Evolutionary conservation across 2,888 invertebrate species (phyloP).

Genomic region (Dorcus parallelipipedus): DNA sequence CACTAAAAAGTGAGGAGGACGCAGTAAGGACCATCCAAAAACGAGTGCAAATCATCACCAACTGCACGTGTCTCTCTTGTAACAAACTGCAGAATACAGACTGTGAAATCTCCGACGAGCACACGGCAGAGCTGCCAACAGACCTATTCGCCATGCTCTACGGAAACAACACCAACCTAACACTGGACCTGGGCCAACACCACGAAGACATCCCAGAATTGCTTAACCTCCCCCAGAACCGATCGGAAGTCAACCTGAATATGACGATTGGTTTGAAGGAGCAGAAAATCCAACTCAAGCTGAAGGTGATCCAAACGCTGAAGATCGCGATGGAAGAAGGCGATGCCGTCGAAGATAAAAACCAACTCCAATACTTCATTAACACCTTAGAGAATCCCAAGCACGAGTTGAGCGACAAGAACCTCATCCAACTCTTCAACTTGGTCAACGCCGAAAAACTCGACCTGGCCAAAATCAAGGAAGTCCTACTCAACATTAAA

Average conservation of each 20-base stretch:
- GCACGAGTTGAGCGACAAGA: slow-evolving; percentile 36
- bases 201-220: slow-evolving; percentile 40
- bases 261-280: slow-evolving; percentile 24
- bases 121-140: slow-evolving; percentile 49
- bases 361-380: slow-evolving; percentile 32
- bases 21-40: slow-evolving; percentile 53
- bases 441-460: slow-evolving; percentile 41
- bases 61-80: slow-evolving; percentile 64
- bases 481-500: slow-evolving; percentile 39
- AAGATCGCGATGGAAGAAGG: slow-evolving; percentile 29
- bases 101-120: slow-evolving; percentile 49
- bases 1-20: slow-evolving; percentile 54
- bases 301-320: slow-evolving; percentile 33
- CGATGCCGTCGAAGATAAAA: slow-evolving; percentile 26
- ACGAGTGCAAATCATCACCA: slow-evolving; percentile 62
- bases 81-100: slow-evolving; percentile 51
- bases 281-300: slow-evolving; percentile 30
- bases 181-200: slow-evolving; percentile 15
- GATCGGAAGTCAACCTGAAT: slow-evolving; percentile 11
- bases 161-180: slow-evolving; percentile 32
- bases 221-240: slow-evolving; percentile 22
- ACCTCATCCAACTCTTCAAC: slow-evolving; percentile 43
- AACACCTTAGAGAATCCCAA: slow-evolving; percentile 37
- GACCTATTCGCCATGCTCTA: slow-evolving; percentile 38
- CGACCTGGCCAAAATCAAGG: slow-evolving; percentile 37